Percentiles rank a stretch among this genome's conserved stretches.
Conservation (phyloP, 2,797 vertebrate genomes). For the Sebastes baramenuke region DNA sequence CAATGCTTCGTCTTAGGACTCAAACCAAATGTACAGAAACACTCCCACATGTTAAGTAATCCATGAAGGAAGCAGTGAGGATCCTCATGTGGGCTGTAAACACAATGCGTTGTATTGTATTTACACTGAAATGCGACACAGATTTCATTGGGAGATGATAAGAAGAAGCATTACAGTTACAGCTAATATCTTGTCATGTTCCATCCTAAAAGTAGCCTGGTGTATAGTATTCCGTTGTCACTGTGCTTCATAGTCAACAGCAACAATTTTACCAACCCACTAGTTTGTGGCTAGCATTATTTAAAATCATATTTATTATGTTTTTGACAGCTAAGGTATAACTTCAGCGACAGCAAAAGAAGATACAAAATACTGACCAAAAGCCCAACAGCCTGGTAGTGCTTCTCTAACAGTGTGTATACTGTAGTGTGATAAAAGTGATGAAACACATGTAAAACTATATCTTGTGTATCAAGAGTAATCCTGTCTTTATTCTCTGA, state of each 20-base stretch:
- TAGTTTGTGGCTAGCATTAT: too few species aligned
- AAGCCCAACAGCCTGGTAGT: background rate
- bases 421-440: background rate
- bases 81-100: background rate
- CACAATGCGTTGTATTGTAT: background rate
- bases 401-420: background rate
- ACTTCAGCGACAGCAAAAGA: background rate
- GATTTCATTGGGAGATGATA: background rate
- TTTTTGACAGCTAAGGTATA: too few species aligned
- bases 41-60: slow-evolving; percentile 26
- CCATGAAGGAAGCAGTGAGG: background rate
- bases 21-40: slow-evolving; percentile 25
- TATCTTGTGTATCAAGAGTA: background rate
- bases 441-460: background rate
- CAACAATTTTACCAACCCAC: background rate
- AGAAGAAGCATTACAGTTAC: background rate
- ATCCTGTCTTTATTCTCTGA: slow-evolving; percentile 58
- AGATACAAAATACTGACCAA: too few species aligned
- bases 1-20: background rate
- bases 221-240: background rate
- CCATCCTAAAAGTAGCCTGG: background rate
- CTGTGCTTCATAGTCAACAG: background rate
- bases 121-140: background rate
- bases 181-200: background rate
- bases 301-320: too few species aligned